A percentile compares a stretch with the other conserved stretches of the same genome.
Evolutionary conservation across 64 coral and sea anemone genomes (phyloP).

Genomic region (Trachythela sp.): DNA sequence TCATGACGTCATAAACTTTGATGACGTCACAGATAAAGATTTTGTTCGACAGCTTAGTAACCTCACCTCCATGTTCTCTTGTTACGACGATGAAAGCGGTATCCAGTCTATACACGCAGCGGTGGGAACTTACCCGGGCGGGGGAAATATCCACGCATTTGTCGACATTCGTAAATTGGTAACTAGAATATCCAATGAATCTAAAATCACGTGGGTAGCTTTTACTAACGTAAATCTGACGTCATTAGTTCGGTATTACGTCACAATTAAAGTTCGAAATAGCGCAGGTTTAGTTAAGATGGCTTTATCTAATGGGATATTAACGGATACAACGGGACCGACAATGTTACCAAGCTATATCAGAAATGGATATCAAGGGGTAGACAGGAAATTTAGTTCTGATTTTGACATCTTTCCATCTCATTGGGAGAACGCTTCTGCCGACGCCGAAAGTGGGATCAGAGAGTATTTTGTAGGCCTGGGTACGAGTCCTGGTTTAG

Average conservation of each 20-base stretch:
- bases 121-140: conserved; percentile 87
- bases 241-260: too few relatives aligned
- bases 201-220: conserved; percentile 27
- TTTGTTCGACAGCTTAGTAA: too few relatives aligned
- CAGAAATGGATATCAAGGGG: too few relatives aligned
- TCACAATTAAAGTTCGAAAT: conserved; percentile 62
- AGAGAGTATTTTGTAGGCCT: conserved; percentile 58
- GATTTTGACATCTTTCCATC: conserved; percentile 59
- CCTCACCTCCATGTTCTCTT: conserved; percentile 47
- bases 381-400: too few relatives aligned
- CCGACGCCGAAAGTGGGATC: conserved; percentile 72
- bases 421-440: conserved; percentile 86
- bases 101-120: conserved; percentile 48
- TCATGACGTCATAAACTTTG: conserved; percentile 52
- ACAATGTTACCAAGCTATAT: conserved; percentile 36
- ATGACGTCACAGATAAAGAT: conserved; percentile 38
- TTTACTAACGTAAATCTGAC: not conserved
- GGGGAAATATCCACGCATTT: conserved; percentile 66
- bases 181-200: conserved; percentile 25
- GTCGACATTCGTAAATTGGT: conserved; percentile 10
- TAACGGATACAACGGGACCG: conserved; percentile 67
- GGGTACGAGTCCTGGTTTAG: conserved; percentile 48
- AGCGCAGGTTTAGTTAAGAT: conserved; percentile 58
- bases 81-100: conserved; percentile 64
- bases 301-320: conserved; percentile 64